phyloP scores from a whole-genome alignment of 2,113 vertebrate genomes.

The Alouatta palliata region DNA sequence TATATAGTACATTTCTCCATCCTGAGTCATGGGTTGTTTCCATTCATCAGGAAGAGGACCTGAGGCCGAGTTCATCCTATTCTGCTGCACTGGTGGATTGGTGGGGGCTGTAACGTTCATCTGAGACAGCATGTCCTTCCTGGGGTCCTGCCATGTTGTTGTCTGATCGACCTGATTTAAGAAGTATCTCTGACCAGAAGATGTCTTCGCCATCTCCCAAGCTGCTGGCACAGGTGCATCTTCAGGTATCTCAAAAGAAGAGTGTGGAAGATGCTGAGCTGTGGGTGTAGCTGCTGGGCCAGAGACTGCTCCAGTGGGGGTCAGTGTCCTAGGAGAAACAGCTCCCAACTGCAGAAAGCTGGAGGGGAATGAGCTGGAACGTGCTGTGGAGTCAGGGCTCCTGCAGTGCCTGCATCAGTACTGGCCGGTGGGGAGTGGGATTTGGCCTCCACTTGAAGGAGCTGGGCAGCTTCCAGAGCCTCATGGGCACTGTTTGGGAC shows the following conservation, averaged over 20 bases:
- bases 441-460: slow-evolving; percentile 98
- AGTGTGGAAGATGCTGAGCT: slow-evolving; percentile 95
- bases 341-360: slow-evolving; percentile 94
- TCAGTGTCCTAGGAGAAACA: slow-evolving; percentile 89
- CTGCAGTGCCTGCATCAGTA: slow-evolving; percentile 94
- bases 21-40: too few relatives aligned
- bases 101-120: slow-evolving; percentile 91
- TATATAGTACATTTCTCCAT: too few relatives aligned
- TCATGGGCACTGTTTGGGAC: slow-evolving; percentile 94
- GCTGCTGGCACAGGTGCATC: slow-evolving; percentile 95
- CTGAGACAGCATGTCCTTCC: slow-evolving; percentile 95
- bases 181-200: slow-evolving; percentile 98
- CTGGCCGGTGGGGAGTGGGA: slow-evolving; percentile 96
- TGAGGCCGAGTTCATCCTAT: slow-evolving; percentile 91
- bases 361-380: slow-evolving; percentile 97
- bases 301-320: slow-evolving; percentile 85
- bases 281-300: slow-evolving; percentile 86
- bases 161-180: slow-evolving; percentile 98
- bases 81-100: slow-evolving; percentile 93
- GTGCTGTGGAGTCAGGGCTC: slow-evolving; percentile 94
- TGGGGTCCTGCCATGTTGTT: slow-evolving; percentile 98
- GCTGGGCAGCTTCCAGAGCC: slow-evolving; percentile 95
- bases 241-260: slow-evolving; percentile 98
- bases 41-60: slow-evolving; percentile 79
- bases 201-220: slow-evolving; percentile 99